phyloP scores from a whole-genome alignment of 2,797 vertebrate genomes.

The Oreonectes daqikongensis region DNA sequence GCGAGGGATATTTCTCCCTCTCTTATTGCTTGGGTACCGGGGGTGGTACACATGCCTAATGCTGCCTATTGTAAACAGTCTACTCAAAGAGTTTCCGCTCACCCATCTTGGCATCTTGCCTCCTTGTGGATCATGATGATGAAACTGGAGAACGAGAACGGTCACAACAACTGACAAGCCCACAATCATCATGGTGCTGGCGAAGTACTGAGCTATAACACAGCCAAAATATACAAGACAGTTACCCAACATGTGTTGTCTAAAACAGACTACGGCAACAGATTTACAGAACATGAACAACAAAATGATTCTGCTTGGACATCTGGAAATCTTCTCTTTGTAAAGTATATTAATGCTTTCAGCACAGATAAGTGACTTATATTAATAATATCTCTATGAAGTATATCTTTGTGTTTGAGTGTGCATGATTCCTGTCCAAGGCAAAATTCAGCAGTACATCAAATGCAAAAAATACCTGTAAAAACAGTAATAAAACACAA shows the following conservation, averaged over 20 bases:
- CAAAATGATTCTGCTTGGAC: background rate
- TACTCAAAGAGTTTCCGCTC: slow-evolving; percentile 55
- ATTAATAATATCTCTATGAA: too few species aligned
- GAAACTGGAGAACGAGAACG: slow-evolving; percentile 89
- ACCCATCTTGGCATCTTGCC: slow-evolving; percentile 94
- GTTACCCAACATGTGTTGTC: background rate
- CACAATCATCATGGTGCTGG: slow-evolving; percentile 93
- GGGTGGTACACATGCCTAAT: too few species aligned
- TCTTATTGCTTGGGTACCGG: background rate
- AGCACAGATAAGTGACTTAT: too few species aligned
- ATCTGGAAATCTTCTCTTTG: background rate
- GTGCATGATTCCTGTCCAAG: too few species aligned
- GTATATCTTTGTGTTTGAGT: too few species aligned
- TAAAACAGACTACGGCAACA: background rate
- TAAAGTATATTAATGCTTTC: background rate
- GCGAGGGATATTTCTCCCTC: background rate
- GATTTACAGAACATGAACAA: background rate
- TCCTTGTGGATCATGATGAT: slow-evolving; percentile 89
- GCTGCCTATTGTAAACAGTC: background rate
- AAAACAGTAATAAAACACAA: too few species aligned
- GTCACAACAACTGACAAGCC: slow-evolving; percentile 91
- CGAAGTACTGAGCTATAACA: slow-evolving; percentile 89
- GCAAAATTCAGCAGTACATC: too few species aligned
- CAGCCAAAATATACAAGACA: slow-evolving; percentile 24
- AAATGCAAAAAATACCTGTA: too few species aligned